phyloP scores from a whole-genome alignment of 2,797 vertebrate species.

The Heteromormyrus szaboi region DNA sequence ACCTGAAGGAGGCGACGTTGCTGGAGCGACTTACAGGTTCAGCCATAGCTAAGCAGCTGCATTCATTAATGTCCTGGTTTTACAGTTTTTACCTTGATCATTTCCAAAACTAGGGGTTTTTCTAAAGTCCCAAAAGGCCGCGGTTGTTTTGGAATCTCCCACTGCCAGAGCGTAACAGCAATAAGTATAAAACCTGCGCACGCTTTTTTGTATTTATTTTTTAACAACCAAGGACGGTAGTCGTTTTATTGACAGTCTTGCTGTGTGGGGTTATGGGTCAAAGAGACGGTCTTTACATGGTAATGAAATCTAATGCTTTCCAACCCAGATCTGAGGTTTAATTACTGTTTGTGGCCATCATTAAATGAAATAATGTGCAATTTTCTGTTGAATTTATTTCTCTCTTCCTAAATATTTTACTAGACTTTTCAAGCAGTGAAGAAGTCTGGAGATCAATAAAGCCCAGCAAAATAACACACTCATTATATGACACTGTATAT shows the following conservation, averaged over 20 bases:
- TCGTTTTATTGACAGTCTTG: background rate
- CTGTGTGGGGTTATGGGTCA: background rate
- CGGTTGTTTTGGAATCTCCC: background rate
- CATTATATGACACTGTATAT: background rate
- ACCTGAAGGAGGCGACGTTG: constrained; percentile 30
- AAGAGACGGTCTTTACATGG: background rate
- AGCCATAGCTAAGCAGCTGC: constrained; percentile 19
- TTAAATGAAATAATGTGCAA: background rate
- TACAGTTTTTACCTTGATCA: constrained; percentile 26
- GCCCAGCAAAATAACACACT: background rate
- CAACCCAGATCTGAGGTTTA: background rate
- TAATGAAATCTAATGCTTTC: background rate
- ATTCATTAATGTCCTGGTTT: constrained; percentile 11
- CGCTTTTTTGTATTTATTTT: background rate
- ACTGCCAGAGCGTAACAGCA: background rate
- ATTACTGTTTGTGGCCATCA: background rate
- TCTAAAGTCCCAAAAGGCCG: constrained; percentile 1
- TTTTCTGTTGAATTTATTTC: background rate
- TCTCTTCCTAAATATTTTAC: background rate
- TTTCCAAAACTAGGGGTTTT: constrained; percentile 17
- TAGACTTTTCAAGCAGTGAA: background rate
- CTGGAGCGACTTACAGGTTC: constrained; percentile 23
- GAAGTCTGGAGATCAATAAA: background rate
- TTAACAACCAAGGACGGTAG: background rate
- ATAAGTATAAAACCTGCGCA: background rate